Evolutionary conservation across 2,888 invertebrate species (phyloP), one percentile per base, ranked within the genome.

Genomic region (Oxystoma pomonae): DNA sequence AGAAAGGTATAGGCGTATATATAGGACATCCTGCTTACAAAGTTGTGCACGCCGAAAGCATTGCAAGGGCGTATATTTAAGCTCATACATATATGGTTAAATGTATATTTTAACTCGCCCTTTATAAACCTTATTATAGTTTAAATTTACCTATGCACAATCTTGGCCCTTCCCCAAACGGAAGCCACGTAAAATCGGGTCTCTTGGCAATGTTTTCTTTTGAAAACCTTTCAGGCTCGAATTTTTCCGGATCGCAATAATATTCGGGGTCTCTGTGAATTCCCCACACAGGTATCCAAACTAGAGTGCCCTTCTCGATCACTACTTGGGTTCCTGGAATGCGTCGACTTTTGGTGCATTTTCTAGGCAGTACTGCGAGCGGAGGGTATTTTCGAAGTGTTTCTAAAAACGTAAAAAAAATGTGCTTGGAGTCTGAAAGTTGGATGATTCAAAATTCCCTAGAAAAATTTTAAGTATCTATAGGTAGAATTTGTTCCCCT

Each of bases 111-210:
- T n/a, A n/a, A n/a, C n/a, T n/a, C n/a, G n/a, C n/a, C n/a, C n/a
- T n/a, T n/a, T n/a, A n/a, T n/a, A n/a, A n/a, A n/a, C n/a, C n/a
- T n/a, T n/a, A n/a, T n/a, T n/a, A n/a, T n/a, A n/a, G n/a, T n/a
- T n/a, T n/a, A 50, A 50, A 50, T 50, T 53, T 53, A 53, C 53
- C 53, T 53, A 53, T 53, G 19, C 53, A 53, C n/a, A 53, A 7
- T 53, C 53, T 53, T 19, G 53, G 53, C 7, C 53, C 53, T 16
- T 53, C 53, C 53, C 53, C 53, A 53, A 53, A 53, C 3, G 17
- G 7, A 7, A 53, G 19, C 53, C 53, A 53, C 53, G 53, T 17
- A 53, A 9, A 53, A 16, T 53, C 53, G 5, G 53, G 53, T 53
- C 53, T 3, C 3, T n/a, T 53, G 16, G 53, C 53, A 17, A 17